A percentile compares a stretch with the other conserved stretches of the same genome.
Conservation (phyloP, 92 coral and sea anemone species). For the Diadumene lineata region DNA sequence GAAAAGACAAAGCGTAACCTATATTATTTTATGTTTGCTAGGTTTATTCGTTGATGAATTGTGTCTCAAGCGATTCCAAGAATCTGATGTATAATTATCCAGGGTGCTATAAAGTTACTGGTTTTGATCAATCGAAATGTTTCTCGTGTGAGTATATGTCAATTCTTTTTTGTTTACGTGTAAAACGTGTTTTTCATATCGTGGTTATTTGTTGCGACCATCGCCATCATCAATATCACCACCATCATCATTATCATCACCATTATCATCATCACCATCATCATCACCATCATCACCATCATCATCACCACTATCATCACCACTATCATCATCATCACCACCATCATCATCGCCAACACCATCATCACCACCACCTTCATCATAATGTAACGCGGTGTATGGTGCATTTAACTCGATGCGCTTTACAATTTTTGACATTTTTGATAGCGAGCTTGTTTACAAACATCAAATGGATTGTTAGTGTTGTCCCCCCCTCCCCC, state of each 20-base stretch:
- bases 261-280: neutral
- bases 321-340: neutral
- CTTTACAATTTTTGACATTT: too few species aligned
- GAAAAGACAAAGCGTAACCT: neutral
- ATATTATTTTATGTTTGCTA: neutral
- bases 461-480: too few species aligned
- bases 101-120: neutral
- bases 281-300: constrained; percentile 3
- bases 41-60: neutral
- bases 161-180: neutral
- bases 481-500: too few species aligned
- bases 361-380: neutral
- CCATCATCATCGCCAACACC: neutral
- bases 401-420: too few species aligned
- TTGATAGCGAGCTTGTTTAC: too few species aligned
- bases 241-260: constrained; percentile 1
- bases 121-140: neutral
- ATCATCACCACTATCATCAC: neutral
- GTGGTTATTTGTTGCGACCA: neutral
- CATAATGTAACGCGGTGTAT: too few species aligned
- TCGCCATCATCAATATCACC: neutral
- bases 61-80: constrained; percentile 7
- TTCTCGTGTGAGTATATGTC: neutral
- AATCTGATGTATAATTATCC: neutral
- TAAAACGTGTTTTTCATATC: neutral